Conservation (phyloP, 2,888 invertebrate species). For the Thereva nobilitata region DNA sequence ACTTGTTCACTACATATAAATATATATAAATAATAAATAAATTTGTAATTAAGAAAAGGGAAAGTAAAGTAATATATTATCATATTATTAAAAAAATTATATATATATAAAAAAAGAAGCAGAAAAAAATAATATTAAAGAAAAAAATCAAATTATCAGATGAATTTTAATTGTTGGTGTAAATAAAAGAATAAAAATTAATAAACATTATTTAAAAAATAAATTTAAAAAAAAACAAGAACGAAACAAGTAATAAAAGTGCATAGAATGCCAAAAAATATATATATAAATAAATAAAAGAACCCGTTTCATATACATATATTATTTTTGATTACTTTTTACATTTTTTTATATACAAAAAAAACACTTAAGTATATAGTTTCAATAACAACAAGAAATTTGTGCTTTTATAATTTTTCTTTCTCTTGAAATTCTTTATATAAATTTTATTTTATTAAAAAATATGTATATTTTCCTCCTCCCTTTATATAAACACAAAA, state of each 20-base stretch:
- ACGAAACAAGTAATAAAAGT: not conserved
- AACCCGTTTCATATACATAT: too few relatives aligned
- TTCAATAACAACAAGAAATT: too few relatives aligned
- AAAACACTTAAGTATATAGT: too few relatives aligned
- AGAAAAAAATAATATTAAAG: constrained; percentile 22
- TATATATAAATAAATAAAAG: too few relatives aligned
- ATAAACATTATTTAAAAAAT: not conserved
- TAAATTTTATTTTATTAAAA: too few relatives aligned
- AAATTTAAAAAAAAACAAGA: constrained; percentile 5
- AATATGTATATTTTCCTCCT: too few relatives aligned
- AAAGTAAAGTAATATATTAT: constrained; percentile 8
- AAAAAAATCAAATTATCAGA: constrained; percentile 26
- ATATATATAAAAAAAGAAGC: constrained; percentile 3
- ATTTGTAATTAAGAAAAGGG: constrained; percentile 23
- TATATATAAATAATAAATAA: not conserved
- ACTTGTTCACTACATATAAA: constrained; percentile 33
- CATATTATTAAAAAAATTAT: constrained; percentile 29
- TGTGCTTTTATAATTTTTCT: too few relatives aligned
- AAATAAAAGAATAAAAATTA: constrained; percentile 14
- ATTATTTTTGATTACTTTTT: too few relatives aligned
- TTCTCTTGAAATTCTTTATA: too few relatives aligned
- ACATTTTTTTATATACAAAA: too few relatives aligned
- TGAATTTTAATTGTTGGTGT: constrained; percentile 32
- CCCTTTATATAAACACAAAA: too few relatives aligned
- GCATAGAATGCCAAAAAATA: constrained; percentile 17